phyloP scores from a whole-genome alignment of 2,797 vertebrate species.

The Onychomys arenicola region DNA sequence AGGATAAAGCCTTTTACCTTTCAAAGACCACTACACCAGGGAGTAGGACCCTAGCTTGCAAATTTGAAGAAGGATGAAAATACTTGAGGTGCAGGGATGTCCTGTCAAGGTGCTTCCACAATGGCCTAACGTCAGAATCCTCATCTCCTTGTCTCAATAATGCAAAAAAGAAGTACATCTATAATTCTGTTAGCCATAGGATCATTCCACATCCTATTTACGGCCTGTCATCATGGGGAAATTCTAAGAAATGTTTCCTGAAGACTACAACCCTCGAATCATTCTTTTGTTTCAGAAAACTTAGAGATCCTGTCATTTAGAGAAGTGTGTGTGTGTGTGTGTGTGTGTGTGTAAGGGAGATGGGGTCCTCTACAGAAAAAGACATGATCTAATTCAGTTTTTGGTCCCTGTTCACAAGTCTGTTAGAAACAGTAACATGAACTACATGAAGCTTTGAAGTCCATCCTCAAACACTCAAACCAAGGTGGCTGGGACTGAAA shows the following conservation, averaged over 20 bases:
- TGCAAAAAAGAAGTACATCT: background rate
- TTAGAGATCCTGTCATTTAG: background rate
- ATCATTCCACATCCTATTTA: accelerated
- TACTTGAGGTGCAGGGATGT: too few relatives aligned
- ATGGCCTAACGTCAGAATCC: background rate
- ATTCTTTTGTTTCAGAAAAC: background rate
- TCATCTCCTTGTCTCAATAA: background rate
- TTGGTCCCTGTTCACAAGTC: background rate
- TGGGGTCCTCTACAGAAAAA: background rate
- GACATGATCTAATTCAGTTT: background rate
- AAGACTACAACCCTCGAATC: background rate
- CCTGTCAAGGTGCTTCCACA: background rate
- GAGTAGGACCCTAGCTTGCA: background rate
- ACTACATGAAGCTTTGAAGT: background rate
- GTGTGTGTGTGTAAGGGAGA: background rate
- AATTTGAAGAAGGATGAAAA: too few relatives aligned
- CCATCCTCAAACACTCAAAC: background rate
- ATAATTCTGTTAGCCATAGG: background rate
- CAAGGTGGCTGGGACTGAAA: background rate
- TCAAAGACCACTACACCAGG: too few relatives aligned
- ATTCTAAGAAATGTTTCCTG: background rate
- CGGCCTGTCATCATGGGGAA: background rate
- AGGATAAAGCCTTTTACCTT: background rate
- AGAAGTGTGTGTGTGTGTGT: background rate
- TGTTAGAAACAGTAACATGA: background rate